These are phyloP conservation scores for Scaptomyza parva DNA, from an alignment of 2,888 invertebrate species.

Conservation along the genomic window DNA sequence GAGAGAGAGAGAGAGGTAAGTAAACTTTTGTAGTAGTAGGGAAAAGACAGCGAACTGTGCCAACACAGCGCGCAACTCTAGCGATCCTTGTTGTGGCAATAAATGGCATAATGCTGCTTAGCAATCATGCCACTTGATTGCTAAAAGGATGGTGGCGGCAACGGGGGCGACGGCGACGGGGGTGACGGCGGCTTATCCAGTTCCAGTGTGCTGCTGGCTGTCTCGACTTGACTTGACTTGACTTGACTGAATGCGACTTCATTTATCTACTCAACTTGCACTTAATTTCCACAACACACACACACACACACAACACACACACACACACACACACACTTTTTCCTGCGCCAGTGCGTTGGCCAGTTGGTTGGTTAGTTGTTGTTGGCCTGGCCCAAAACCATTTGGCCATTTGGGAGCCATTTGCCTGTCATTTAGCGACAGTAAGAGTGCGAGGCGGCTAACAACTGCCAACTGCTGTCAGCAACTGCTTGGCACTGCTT, in stretches of 20 bases:
- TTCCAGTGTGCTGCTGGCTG: slow-evolving; percentile 9
- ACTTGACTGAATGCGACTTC: slow-evolving; percentile 16
- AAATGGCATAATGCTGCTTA: slow-evolving; percentile 75
- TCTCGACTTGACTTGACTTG: too few relatives aligned
- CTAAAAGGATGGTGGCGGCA: not conserved
- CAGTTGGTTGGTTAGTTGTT: too few relatives aligned
- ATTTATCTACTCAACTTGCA: slow-evolving; percentile 26
- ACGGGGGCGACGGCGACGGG: not conserved
- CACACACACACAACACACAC: slow-evolving; percentile 17
- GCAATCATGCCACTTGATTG: slow-evolving; percentile 75
- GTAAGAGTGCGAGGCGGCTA: too few relatives aligned
- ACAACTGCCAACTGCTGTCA: slow-evolving; percentile 18
- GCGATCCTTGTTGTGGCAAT: slow-evolving; percentile 62
- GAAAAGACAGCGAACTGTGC: too few relatives aligned
- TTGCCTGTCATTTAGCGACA: slow-evolving; percentile 50
- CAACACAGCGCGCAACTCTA: too few relatives aligned
- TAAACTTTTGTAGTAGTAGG: slow-evolving; percentile 19
- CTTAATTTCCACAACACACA: slow-evolving; percentile 27
- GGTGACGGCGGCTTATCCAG: slow-evolving; percentile 22
- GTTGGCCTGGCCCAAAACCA: too few relatives aligned
- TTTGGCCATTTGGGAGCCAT: slow-evolving; percentile 34
- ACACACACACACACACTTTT: slow-evolving; percentile 5
- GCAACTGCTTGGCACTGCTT: slow-evolving; percentile 3
- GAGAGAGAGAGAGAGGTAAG: not conserved
- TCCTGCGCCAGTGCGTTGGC: not conserved